phyloP scores from a whole-genome alignment of 2,113 vertebrate genomes.

The Hypomesus transpacificus region DNA sequence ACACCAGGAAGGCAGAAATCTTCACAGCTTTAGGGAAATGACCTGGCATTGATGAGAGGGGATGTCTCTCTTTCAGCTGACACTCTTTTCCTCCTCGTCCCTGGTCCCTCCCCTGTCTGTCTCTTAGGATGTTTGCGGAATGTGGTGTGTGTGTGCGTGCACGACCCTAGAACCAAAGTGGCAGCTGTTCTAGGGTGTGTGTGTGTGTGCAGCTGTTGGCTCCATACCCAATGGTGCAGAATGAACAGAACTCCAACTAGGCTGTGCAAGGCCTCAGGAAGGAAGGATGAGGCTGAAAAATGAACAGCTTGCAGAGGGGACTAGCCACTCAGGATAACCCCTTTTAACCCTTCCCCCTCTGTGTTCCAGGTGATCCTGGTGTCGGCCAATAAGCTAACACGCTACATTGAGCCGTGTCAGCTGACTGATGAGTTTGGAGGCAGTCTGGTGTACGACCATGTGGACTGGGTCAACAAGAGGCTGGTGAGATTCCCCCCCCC shows the following conservation, averaged over 20 bases:
- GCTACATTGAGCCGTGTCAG: conserved; percentile 96
- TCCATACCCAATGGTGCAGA: not conserved
- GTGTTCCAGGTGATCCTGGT: conserved; percentile 93
- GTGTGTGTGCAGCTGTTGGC: not conserved
- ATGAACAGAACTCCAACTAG: not conserved
- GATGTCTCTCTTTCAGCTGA: not conserved
- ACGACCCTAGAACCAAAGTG: not conserved
- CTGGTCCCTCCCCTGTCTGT: not conserved
- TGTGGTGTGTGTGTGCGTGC: not conserved
- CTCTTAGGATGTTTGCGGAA: not conserved
- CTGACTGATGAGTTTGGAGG: conserved; percentile 97
- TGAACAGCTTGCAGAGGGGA: not conserved
- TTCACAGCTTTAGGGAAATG: not conserved
- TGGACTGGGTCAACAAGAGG: conserved; percentile 97
- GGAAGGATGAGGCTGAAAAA: not conserved
- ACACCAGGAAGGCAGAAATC: not conserved
- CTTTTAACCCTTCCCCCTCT: not conserved
- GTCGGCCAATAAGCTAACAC: conserved; percentile 95
- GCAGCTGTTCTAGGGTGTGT: not conserved
- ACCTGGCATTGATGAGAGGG: not conserved
- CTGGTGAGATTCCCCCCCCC: conserved; percentile 73
- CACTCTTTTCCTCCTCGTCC: not conserved
- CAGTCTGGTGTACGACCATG: conserved; percentile 94
- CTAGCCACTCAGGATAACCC: not conserved
- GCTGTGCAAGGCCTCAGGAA: not conserved